A percentile compares a stretch with the other conserved stretches of the same genome.
These are phyloP conservation scores for Melanerpes formicivorus DNA, from an alignment of 2,113 vertebrate genomes.

Conservation along the genomic window DNA sequence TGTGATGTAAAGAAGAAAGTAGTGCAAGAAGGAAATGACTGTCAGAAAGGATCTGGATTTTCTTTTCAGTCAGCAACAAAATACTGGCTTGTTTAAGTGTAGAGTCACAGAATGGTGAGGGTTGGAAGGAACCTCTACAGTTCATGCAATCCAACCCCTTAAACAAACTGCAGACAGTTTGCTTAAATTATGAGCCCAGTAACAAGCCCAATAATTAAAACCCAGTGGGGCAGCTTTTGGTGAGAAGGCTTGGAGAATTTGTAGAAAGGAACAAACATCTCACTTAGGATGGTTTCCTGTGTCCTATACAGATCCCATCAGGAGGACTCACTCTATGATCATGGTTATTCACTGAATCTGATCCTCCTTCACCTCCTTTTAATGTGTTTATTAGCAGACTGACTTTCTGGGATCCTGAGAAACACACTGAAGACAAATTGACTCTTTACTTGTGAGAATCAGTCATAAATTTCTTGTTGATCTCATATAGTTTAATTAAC, in stretches of 20 bases:
- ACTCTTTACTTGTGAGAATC: neutral
- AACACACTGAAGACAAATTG: neutral
- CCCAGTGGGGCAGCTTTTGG: neutral
- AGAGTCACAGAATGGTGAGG: too few relatives aligned
- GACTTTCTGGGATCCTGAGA: neutral
- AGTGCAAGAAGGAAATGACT: neutral
- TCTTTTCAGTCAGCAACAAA: neutral
- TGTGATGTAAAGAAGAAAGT: neutral
- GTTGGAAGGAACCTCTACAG: too few relatives aligned
- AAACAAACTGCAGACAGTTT: neutral
- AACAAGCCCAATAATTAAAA: neutral
- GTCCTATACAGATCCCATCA: neutral
- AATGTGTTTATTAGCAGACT: neutral
- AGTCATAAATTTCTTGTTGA: neutral
- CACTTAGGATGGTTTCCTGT: neutral
- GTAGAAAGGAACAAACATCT: neutral
- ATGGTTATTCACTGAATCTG: neutral
- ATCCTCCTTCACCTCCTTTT: neutral
- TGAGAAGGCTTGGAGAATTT: neutral
- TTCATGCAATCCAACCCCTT: too few relatives aligned
- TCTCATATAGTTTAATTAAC: neutral
- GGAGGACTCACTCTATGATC: neutral
- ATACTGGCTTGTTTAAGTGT: neutral
- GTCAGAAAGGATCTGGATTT: neutral
- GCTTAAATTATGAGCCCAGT: neutral